phyloP scores from a whole-genome alignment of 2,797 vertebrate genomes.

The Oreochromis mossambicus region DNA sequence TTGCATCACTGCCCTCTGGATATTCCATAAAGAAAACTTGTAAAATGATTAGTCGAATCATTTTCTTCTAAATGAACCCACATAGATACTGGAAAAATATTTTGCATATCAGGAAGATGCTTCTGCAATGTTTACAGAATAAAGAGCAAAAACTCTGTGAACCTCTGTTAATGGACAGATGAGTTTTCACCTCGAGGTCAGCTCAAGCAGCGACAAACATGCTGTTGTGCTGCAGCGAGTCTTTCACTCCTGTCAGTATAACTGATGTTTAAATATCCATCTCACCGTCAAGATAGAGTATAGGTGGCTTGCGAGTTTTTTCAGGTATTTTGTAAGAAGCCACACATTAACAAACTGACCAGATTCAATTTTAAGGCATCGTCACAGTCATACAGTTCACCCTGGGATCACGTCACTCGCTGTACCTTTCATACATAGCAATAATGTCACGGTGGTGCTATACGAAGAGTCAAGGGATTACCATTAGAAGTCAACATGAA shows the following conservation, averaged over 20 bases:
- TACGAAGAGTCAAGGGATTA: background rate
- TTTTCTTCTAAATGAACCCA: background rate
- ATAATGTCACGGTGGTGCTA: background rate
- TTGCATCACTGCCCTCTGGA: background rate
- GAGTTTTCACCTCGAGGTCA: rapidly evolving
- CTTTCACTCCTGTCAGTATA: background rate
- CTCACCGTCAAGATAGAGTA: background rate
- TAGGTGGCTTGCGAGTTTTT: background rate
- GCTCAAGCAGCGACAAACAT: background rate
- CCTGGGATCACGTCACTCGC: background rate
- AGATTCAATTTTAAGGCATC: background rate
- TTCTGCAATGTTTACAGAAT: background rate
- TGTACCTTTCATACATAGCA: background rate
- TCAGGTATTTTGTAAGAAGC: background rate
- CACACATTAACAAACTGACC: background rate
- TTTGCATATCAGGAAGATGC: background rate
- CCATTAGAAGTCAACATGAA: background rate
- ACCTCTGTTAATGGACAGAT: background rate
- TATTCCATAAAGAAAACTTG: background rate
- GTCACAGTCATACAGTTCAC: background rate
- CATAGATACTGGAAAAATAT: background rate
- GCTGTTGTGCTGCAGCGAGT: background rate
- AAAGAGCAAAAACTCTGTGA: background rate
- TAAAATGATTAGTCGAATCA: background rate
- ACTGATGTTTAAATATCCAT: background rate